Evolutionary conservation across 1,140 invertebrate species (phyloP).

Genomic region (Pogonomyrmex barbatus): DNA sequence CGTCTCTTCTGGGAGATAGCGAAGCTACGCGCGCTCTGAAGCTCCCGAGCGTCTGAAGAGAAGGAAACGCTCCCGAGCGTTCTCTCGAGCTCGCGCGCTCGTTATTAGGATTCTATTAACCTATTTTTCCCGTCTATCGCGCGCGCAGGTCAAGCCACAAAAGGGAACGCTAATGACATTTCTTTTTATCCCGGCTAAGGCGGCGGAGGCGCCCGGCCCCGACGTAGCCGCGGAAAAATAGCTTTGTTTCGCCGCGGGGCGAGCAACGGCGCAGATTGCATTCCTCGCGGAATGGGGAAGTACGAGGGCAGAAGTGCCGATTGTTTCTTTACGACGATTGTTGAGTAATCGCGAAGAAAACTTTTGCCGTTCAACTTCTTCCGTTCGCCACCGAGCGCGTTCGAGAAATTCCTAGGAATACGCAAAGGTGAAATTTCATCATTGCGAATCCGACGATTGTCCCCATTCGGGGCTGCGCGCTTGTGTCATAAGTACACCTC

Average conservation of each 20-base stretch:
- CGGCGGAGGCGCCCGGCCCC: neutral
- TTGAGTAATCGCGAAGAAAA: conserved; percentile 52
- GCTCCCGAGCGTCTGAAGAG: neutral
- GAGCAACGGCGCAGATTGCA: conserved; percentile 50
- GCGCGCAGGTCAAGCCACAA: conserved; percentile 52
- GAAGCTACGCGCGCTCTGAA: neutral
- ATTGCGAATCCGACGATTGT: conserved; percentile 46
- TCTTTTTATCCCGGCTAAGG: conserved; percentile 23
- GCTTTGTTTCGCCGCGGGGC: conserved; percentile 44
- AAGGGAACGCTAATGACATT: conserved; percentile 65
- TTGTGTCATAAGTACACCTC: conserved; percentile 27
- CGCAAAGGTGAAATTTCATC: conserved; percentile 34
- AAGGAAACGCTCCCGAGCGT: conserved; percentile 41
- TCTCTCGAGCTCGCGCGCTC: conserved; percentile 35
- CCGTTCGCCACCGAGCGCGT: conserved; percentile 3
- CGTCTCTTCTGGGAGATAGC: conserved; percentile 52
- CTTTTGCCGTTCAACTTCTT: conserved; percentile 29
- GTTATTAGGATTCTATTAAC: conserved; percentile 74
- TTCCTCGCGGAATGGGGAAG: neutral
- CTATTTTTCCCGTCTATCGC: conserved; percentile 59
- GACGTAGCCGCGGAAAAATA: conserved; percentile 23
- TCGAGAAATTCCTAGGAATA: conserved; percentile 26
- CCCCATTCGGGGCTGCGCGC: neutral
- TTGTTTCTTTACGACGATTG: conserved; percentile 53
- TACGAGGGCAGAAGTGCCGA: conserved; percentile 28